These are phyloP conservation scores for Chaetodon auriga DNA, from an alignment of 2,113 vertebrate species.

Conservation along the genomic window DNA sequence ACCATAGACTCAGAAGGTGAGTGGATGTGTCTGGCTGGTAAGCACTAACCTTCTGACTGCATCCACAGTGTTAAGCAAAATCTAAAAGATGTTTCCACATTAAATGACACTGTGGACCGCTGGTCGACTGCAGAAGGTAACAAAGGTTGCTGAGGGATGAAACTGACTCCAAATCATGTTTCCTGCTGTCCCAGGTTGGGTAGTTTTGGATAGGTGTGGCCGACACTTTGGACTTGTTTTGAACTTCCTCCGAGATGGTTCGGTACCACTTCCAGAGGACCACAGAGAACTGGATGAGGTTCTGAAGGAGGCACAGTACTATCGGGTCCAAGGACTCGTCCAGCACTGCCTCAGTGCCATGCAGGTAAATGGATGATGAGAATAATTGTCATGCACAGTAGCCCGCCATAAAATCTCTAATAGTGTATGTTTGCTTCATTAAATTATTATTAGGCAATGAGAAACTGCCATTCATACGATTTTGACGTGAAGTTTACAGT, in stretches of 20 bases:
- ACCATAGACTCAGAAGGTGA: slow-evolving; percentile 89
- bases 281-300: slow-evolving; percentile 89
- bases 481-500: no score
- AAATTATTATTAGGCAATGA: no score
- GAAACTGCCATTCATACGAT: no score
- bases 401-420: no score
- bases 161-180: not conserved
- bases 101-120: not conserved
- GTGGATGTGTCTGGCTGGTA: slow-evolving; percentile 29
- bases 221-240: slow-evolving; percentile 90
- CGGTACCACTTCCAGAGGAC: slow-evolving; percentile 89
- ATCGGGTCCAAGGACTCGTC: slow-evolving; percentile 89
- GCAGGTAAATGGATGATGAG: slow-evolving; percentile 80
- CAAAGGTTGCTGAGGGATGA: not conserved
- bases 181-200: slow-evolving; percentile 84
- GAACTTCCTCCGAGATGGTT: slow-evolving; percentile 91
- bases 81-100: not conserved
- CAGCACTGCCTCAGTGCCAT: slow-evolving; percentile 89
- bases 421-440: no score
- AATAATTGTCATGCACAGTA: no score
- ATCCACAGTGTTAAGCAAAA: not conserved
- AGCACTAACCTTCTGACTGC: not conserved
- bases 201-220: slow-evolving; percentile 90
- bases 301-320: slow-evolving; percentile 89
- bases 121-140: not conserved